Conservation (phyloP, 2,888 invertebrate species). For the Eilema caniola region DNA sequence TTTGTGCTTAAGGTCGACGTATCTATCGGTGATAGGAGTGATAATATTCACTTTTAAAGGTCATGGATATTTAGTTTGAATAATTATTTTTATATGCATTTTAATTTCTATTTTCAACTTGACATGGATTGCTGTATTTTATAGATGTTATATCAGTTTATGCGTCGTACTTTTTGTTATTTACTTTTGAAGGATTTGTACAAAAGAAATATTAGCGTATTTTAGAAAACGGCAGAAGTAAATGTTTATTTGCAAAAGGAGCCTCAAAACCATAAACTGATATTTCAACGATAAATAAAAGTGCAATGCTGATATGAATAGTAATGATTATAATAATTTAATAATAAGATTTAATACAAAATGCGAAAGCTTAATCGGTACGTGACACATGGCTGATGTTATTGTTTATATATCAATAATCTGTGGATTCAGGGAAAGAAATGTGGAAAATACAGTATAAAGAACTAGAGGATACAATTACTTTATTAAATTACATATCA, state of each 20-base stretch:
- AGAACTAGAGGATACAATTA: not conserved
- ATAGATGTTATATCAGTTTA: too few species aligned
- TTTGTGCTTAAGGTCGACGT: slow-evolving; percentile 4
- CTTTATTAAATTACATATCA: not conserved
- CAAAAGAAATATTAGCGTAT: too few species aligned
- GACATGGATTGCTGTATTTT: not conserved
- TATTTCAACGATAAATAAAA: not conserved
- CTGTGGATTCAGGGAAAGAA: too few species aligned
- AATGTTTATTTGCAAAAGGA: not conserved
- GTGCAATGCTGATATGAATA: too few species aligned
- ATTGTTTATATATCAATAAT: too few species aligned
- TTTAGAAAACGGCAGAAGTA: not conserved
- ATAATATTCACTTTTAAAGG: not conserved
- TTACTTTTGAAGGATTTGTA: not conserved
- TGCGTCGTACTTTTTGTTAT: too few species aligned
- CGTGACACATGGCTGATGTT: not conserved
- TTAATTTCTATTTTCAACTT: not conserved
- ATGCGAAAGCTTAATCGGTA: too few species aligned
- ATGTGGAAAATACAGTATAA: not conserved
- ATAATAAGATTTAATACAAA: too few species aligned
- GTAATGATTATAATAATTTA: too few species aligned
- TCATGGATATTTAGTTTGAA: not conserved
- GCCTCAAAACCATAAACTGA: not conserved
- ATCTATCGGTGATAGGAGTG: slow-evolving; percentile 9
- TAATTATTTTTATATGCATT: not conserved